Evolutionary conservation across 2,888 invertebrate species (phyloP).

Genomic region (Isotomurus palustris): DNA sequence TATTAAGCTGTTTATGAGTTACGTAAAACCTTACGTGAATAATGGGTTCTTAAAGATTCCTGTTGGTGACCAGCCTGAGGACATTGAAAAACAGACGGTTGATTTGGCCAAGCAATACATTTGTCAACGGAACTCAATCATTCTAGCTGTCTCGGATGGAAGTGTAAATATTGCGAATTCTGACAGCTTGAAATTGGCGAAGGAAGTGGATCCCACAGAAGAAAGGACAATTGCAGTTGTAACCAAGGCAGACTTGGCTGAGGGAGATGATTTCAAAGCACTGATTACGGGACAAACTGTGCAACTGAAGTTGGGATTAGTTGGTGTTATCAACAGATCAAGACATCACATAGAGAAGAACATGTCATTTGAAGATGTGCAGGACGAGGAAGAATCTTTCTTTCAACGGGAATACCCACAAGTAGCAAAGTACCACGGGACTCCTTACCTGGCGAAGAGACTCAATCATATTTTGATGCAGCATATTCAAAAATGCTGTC

Average conservation of each 20-base stretch:
- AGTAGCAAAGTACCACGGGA: conserved; percentile 90
- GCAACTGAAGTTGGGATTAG: conserved; percentile 96
- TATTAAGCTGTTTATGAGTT: no score
- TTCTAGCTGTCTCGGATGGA: conserved; percentile 95
- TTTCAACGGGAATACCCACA: conserved; percentile 95
- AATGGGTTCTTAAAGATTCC: no score
- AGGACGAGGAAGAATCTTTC: conserved; percentile 91
- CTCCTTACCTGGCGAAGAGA: conserved; percentile 74
- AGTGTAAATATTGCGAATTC: conserved; percentile 99
- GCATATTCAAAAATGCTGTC: conserved; percentile 82
- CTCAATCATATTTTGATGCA: conserved; percentile 74
- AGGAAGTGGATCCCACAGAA: conserved; percentile 94
- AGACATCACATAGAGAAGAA: conserved; percentile 71
- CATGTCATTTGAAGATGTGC: conserved; percentile 62
- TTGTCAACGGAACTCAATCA: conserved; percentile 94
- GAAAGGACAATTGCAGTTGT: conserved; percentile 88
- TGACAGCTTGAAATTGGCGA: conserved; percentile 92
- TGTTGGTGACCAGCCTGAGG: conserved; percentile 96
- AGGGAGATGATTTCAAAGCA: conserved; percentile 98
- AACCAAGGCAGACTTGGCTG: conserved; percentile 98
- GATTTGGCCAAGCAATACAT: conserved; percentile 85
- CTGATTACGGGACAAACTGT: conserved; percentile 94
- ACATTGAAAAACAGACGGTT: conserved; percentile 91
- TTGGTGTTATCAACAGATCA: conserved; percentile 96
- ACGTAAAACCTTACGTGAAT: no score